Percentiles rank a stretch among this genome's conserved stretches.
Evolutionary conservation across 64 coral and sea anemone genomes (phyloP).

Genomic region (Montipora capricornis): DNA sequence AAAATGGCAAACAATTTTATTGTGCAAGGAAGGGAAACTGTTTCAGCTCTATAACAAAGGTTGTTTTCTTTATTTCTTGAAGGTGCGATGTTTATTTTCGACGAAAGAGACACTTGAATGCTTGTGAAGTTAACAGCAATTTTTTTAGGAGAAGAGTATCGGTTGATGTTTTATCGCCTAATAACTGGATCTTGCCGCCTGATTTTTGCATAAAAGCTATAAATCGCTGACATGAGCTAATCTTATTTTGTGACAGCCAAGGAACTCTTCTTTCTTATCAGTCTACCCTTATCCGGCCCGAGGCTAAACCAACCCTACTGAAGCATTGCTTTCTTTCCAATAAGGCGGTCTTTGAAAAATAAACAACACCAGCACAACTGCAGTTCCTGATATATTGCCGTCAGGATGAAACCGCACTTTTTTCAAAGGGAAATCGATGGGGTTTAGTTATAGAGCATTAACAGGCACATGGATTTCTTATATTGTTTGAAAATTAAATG

Average conservation of each 20-base stretch:
- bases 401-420: not conserved
- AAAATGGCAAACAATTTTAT: not conserved
- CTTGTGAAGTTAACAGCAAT: not conserved
- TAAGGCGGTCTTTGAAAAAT: not conserved
- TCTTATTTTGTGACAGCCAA: not conserved
- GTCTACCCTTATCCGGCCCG: not conserved
- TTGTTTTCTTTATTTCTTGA: too few species aligned
- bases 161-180: conserved; percentile 30
- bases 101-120: not conserved
- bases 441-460: not conserved
- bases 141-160: not conserved
- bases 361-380: conserved; percentile 2
- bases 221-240: not conserved
- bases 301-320: conserved; percentile 4
- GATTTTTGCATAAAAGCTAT: conserved; percentile 27
- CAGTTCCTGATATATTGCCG: not conserved
- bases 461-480: not conserved
- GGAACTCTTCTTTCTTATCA: not conserved
- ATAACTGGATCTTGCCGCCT: not conserved
- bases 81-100: not conserved
- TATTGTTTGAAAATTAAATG: not conserved
- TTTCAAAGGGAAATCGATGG: conserved; percentile 10
- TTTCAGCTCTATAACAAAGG: too few species aligned
- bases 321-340: not conserved
- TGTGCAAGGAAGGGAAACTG: not conserved